Evolutionary conservation across 2,113 vertebrate species (phyloP), one percentile per base, ranked within the genome.

Genomic region (Psilopsiagon aurifrons): DNA sequence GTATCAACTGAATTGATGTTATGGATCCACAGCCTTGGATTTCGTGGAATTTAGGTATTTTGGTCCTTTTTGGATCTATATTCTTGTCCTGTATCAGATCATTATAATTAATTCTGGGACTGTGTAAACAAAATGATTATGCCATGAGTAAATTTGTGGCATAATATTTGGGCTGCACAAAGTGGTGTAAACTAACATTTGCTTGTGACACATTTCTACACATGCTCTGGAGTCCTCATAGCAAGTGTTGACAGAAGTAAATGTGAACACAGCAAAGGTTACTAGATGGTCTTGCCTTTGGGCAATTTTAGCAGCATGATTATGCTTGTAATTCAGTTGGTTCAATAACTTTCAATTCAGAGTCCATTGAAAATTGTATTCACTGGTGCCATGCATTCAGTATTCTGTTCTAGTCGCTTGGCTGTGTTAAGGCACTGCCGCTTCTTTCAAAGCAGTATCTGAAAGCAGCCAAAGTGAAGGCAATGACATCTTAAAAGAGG

Each of bases 321-420:
- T 96, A 68, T 43, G 47, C 86, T 94, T 97, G 19, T 64, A 87
- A 46, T 88, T 93, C 79, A 88, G 46, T 83, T 9, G 11, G 16
- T 69, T 76, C 51, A 77, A 84, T 59, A 73, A 57, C 75, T 97
- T 97, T 86, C 91, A 91, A 81, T 89, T 97, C 90, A n/a, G 70
- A 71, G 44, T 88, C 74, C 90, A 57, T 89, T 82, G 68, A 75
- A 94, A 95, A 49, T 49, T 68, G 28, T 60, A 63, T 5, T 11
- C 16, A 6, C 35, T 33, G 66, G 44, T 66, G 54, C 33, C 64
- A 18, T 52, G 76, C 54, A 52, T 74, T 76, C 57, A 73, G 24
- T 10, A 1, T 92, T 80, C 41, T 90, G 24, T 63, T 52, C 51
- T 76, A 47, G 27, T 66, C 18, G 59, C 11, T 27, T 74, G 71